Base-by-base conservation (phyloP, 2,888 invertebrate genomes). In the Hofmannophila pseudospretella region DNA sequence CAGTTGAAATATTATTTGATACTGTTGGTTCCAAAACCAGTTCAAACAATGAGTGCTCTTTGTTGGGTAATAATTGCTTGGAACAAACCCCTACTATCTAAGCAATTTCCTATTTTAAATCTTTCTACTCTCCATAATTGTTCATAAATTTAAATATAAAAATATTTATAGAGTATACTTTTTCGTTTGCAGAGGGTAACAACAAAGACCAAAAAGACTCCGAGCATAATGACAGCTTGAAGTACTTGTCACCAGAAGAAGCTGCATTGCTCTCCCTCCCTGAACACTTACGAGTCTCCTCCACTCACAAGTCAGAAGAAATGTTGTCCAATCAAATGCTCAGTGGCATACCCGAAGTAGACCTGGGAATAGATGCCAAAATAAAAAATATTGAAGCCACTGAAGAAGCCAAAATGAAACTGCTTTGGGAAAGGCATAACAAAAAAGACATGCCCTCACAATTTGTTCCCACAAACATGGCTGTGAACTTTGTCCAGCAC, bases 301-400 rank as follows among this genome's bases (percentile, higher is more conserved):
- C 96, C 0, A 91, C 94, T 0, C 94, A 96, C 37, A 67, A 94
- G 65, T 97, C 96, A 1, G 99, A 99, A 76, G 99, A 99, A 86
- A 98, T 99, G 97, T 90, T 99, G 58, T 99, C 99, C 2, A 98
- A 99, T 89, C 99, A 99, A 88, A 99, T 99, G 99, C 88, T 99
- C 3, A 98, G 97, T 66, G 99, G 99, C 23, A 99, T 99, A 50
- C 99, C 99, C 0, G 99, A 99, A 88, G 96, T 99, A 0, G 99
- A 99, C 81, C 89, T 99, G 35, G 99, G 99, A n/a, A 98, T 99
- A 54, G 97, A 98, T 63, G 97, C 97, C 0, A 98, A 99, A 88
- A 99, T 99, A 45, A 93, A 93, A 64, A 99, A 99, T 72, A 99
- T 99, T 53, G 98, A 99, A 89, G 97, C 98, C 0, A 99, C 99